Base-by-base conservation (phyloP, 2,797 vertebrate species). In the Tarsius wallacei region DNA sequence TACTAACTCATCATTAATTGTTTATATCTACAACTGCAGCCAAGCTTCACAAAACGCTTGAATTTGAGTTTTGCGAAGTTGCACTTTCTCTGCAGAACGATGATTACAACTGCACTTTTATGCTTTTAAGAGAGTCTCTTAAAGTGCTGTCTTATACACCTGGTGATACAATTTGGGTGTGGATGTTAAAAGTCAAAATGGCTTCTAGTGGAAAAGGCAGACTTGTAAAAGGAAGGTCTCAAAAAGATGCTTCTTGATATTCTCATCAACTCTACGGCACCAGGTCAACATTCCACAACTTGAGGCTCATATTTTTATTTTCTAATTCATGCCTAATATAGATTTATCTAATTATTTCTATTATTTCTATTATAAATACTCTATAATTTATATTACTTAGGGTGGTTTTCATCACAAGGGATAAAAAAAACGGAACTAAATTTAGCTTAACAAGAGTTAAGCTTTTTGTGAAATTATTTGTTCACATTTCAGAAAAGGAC, bases 41-140 rank as follows among this genome's bases (percentile, higher is more conserved):
- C 31, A 21, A 36, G 3, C 47, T 36, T 80, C 22, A 73, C 15
- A 26, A 93, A 70, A 81, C 78, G 17, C 6, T 63, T 31, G 5
- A 68, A 66, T 26, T 90, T 84, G 70, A 81, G 21, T 87, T 90
- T 87, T 96, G 59, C 82, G 57, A 66, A 80, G 53, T 63, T 90
- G 26, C 26, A 80, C 9, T 94, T 94, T 49, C 4, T 78, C 21
- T 77, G 51, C 22, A 78, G 93, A 96, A 82, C 83, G 84, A 85
- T 77, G 26, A 80, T 59, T 88, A 61, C 3, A 89, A 61, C 2
- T 70, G 9, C 17, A 77, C 53, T 91, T 42, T 91, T 91, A 31
- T 68, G 21, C 42, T n/a, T 42, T 2, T 66, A 36, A 47, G 28
- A 80, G 11, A 61, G 4, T n/a, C 16, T 80, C 85, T 82, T 61